Base-by-base conservation (phyloP, 2,888 invertebrate genomes). In the Agapostemon virescens region DNA sequence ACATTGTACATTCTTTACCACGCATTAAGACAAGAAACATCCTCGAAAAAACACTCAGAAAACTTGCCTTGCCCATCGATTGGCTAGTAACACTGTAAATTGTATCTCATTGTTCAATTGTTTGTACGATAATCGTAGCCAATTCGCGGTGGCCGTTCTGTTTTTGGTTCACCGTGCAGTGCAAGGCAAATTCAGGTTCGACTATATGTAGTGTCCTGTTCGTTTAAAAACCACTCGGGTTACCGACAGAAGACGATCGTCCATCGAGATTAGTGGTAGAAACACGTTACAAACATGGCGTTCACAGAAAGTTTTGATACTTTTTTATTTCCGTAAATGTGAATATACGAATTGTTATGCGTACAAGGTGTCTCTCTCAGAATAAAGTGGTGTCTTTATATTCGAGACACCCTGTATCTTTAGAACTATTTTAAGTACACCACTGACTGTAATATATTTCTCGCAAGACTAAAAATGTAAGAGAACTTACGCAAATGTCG, bases 101-200 rank as follows among this genome's bases (percentile, higher is more conserved):
- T 49, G 69, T 40, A 40, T 63, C 49, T 74, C n/a, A 52, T 58
- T 71, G 30, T 30, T 71, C 68, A 42, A 69, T 79, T 49, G 45
- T 84, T 85, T 85, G 78, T 77, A 85, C 77, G 61, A 75, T 64
- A 33, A 79, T 74, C 70, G 45, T 55, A 38, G 38, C 58, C 26
- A 52, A 42, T 17, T 42, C 26, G 68, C 73, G 36, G 45, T 74
- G 36, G 17, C 17, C 38, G n/a, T 45, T 61, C 49, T 58, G 26
- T 42, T 52, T 70, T 76, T 69, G 36, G 38, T 80, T 76, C 67
- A 67, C 30, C 66, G 30, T 79, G 67, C 69, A 67, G 70, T 69
- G 72, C 80, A 83, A 79, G 78, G 78, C 85, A 84, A 85, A 85
- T 85, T 85, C 79, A 86, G 82, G 78, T 85, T 75, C 78, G 49